Base-by-base conservation (phyloP, 2,888 invertebrate genomes). In the Ferdinandea cuprea region DNA sequence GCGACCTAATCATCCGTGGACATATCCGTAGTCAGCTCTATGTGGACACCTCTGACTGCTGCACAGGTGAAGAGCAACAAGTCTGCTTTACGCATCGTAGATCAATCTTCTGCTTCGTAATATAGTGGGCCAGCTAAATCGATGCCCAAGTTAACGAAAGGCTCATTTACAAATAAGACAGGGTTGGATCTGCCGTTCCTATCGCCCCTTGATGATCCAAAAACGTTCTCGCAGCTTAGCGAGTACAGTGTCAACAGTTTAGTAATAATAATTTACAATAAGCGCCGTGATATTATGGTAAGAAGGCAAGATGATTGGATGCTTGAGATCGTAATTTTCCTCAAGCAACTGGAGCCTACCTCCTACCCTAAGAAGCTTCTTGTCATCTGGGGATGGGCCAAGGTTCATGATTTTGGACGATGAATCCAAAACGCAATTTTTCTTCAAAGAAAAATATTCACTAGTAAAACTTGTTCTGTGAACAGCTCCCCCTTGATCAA, bases 51-150 rank as follows among this genome's bases (percentile, higher is more conserved):
- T 13, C 71, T 35, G 11, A 76, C 32, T 30, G 48, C 52, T 13
- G 79, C 50, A 13, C 48, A 72, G n/a, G 66, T 63, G 21, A 79
- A 65, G 0, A 72, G 11, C 37, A 78, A 21, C 28, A 78, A n/a
- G 13, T 48, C 48, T 1, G 21, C 35, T 32, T 69, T 69, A 28
- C 44, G 42, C 42, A n/a, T 25, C 8, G 17, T 58, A n/a, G 17
- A 54, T 19, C 9, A 32, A 19, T 17, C 65, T 2, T 15, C 28
- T 17, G 8, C 21, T 21, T 13, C 25, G 21, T 30, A 42, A 30
- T 8, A 44, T 9, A 42, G 0, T 7, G 44, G 35, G 3, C 63
- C 50, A 37, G 63, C 21, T 9, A 65, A 48, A 11, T 35, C 32
- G 9, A 65, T 61, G 11, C 25, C 48, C 0, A 65, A 25, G 8